Evolutionary conservation across 2,797 vertebrate genomes (phyloP), one percentile per base, ranked within the genome.

Genomic region (Moxostoma hubbsi): DNA sequence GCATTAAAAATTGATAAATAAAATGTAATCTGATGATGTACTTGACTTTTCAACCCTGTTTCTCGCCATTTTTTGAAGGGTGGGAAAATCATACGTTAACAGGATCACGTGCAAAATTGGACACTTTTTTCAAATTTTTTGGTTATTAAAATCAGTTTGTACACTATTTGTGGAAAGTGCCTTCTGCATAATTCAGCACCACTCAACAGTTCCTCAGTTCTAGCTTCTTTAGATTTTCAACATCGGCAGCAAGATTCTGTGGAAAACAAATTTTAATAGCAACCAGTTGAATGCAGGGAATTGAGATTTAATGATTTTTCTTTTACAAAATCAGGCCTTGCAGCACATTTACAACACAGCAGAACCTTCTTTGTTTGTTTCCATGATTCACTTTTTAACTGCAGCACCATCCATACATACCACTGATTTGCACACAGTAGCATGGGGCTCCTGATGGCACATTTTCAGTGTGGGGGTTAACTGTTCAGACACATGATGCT

Each of bases 201-300:
- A 58, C 45, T 9, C 53, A 71, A 71, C 68, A 58, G 43, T 58
- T 58, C 15, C 11, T 16, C 10, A 58, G 43, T 18, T 46, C 43
- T 43, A 57, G 10, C 69, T 47, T 58, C 57, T 47, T 24, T 72
- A 58, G 54, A 72, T 59, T 59, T 59, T 18, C 9, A 62, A 62
- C 12, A 12, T 43, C 4, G 12, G 59, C 7, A 62, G 10, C 5
- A 61, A 7, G 10, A 13, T n/a, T 13, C 53, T 54, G 53, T 54
- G 11, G 53, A 36, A 36, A 72, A 49, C 15, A 6, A 15, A 58
- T 16, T 57, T 47, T 50, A 54, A 54, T 54, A 69, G 12, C 50
- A 49, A 59, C 10, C 45, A 49, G 69, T 15, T 49, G 5, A 18
- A 59, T 59, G 43, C 15, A 11, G 16, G 9, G 5, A 54, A 58